A percentile compares a stretch with the other conserved stretches of the same genome.
Evolutionary conservation across 2,113 vertebrate genomes (phyloP).

Genomic region (Bos taurus): DNA sequence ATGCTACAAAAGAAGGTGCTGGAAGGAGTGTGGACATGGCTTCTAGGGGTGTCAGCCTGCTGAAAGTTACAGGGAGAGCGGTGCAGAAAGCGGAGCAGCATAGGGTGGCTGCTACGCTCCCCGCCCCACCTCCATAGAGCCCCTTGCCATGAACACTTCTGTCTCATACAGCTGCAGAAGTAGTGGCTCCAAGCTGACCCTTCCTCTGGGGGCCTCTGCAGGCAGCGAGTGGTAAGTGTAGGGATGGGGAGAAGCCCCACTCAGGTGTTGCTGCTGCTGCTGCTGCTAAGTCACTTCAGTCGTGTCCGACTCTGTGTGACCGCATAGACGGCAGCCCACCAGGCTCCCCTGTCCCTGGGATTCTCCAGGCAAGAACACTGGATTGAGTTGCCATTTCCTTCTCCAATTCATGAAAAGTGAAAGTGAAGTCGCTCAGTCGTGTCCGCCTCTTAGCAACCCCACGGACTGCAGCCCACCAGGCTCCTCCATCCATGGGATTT

Average conservation of each 20-base stretch:
- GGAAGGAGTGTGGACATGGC: background rate
- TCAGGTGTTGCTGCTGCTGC: background rate
- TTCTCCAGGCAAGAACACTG: too few species aligned
- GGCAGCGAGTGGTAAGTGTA: background rate
- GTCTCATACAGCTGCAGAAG: background rate
- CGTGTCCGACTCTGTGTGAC: accelerated
- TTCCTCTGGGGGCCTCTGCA: background rate
- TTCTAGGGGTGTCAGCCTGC: background rate
- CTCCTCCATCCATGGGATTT: too few species aligned
- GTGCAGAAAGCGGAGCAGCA: background rate
- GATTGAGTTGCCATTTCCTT: too few species aligned
- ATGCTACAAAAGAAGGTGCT: background rate
- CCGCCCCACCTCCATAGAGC: background rate
- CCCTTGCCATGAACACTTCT: background rate
- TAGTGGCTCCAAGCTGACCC: background rate
- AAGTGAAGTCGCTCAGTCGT: too few species aligned
- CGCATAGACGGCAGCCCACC: too few species aligned
- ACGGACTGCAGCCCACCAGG: too few species aligned
- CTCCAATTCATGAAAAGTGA: too few species aligned
- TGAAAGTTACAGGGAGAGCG: background rate
- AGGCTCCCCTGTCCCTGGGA: too few species aligned
- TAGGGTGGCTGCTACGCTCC: background rate
- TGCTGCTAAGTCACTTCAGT: too few species aligned
- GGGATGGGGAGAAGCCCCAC: background rate
- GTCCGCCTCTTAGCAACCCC: too few species aligned